These are phyloP conservation scores for Pocillopora grandis DNA, from an alignment of 92 coral and sea anemone species.

Conservation along the genomic window DNA sequence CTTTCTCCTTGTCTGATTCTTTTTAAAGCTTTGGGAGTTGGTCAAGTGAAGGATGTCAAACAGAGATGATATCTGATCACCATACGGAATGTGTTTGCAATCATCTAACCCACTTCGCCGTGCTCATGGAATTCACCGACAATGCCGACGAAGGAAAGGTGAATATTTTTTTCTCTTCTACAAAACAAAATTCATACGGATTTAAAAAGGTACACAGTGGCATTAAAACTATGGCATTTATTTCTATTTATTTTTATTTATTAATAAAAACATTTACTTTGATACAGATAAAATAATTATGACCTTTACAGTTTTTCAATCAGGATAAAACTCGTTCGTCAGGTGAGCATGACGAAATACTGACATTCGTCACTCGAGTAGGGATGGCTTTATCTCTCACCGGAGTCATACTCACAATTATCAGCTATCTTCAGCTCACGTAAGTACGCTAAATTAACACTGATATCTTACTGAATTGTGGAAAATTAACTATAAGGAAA, in stretches of 20 bases:
- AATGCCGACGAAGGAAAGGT: neutral
- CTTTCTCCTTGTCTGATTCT: too few species aligned
- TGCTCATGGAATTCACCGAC: neutral
- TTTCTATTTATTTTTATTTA: too few species aligned
- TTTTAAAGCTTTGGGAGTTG: neutral
- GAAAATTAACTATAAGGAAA: too few species aligned
- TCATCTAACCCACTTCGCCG: neutral
- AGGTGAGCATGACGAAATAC: neutral
- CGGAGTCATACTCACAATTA: neutral
- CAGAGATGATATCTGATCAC: neutral
- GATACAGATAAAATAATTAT: too few species aligned
- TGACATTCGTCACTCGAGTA: neutral
- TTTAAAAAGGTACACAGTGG: neutral
- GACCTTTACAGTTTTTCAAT: too few species aligned
- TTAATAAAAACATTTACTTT: too few species aligned
- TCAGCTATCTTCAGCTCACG: conserved; percentile 25
- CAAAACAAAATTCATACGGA: neutral
- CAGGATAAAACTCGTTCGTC: neutral
- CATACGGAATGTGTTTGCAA: neutral
- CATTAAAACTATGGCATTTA: too few species aligned
- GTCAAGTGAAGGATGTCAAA: conserved; percentile 3
- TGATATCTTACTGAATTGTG: too few species aligned
- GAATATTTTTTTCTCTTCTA: too few species aligned
- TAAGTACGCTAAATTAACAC: neutral
- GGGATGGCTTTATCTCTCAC: conserved; percentile 11